Conservation (phyloP, 1,140 invertebrate species). For the Amyelois transitella region DNA sequence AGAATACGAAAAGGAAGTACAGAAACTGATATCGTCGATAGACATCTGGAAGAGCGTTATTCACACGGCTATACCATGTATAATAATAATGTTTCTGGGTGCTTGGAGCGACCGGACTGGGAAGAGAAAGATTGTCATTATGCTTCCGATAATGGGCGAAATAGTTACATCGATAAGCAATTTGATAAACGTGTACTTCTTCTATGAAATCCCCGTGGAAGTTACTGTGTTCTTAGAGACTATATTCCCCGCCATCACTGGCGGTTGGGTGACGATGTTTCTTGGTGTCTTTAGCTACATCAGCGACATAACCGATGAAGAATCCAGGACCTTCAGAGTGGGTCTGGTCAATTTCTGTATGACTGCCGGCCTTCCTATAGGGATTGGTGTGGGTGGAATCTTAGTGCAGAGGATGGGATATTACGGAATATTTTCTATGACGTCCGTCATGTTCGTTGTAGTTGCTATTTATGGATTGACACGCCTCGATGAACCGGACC, state of each 20-base stretch:
- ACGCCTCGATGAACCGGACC: constrained; percentile 77
- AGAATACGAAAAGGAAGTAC: constrained; percentile 67
- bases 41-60: constrained; percentile 74
- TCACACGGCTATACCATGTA: constrained; percentile 74
- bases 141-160: constrained; percentile 87
- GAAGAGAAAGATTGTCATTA: constrained; percentile 86
- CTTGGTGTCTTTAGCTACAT: constrained; percentile 95
- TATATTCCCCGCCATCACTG: constrained; percentile 84
- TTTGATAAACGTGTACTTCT: constrained; percentile 85
- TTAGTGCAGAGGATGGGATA: constrained; percentile 82
- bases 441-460: constrained; percentile 79
- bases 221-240: constrained; percentile 78
- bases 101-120: constrained; percentile 81
- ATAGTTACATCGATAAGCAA: constrained; percentile 84
- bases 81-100: constrained; percentile 77
- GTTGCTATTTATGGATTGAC: constrained; percentile 81
- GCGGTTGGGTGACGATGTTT: constrained; percentile 90
- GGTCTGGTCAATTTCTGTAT: constrained; percentile 88
- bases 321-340: constrained; percentile 86
- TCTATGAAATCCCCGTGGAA: constrained; percentile 84
- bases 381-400: constrained; percentile 83
- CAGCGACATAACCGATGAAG: constrained; percentile 86
- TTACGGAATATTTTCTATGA: constrained; percentile 85
- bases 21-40: constrained; percentile 74
- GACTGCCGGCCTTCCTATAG: constrained; percentile 85